Evolutionary conservation across 1,140 invertebrate species (phyloP).

Genomic region (Belonocnema kinseyi): DNA sequence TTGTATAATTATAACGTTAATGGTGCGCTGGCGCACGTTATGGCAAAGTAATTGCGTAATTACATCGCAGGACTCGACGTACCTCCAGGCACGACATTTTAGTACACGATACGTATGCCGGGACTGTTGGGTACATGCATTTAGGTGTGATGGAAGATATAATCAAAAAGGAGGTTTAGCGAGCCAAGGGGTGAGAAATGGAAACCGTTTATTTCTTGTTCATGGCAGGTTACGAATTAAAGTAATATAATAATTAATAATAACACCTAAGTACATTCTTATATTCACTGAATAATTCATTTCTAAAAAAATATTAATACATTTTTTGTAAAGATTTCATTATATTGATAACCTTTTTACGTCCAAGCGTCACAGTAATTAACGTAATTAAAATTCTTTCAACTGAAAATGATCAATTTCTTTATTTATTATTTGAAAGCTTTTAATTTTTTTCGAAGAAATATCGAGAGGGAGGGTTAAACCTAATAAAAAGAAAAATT

Average conservation of each 20-base stretch:
- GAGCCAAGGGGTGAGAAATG: constrained; percentile 11
- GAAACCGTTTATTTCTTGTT: constrained; percentile 17
- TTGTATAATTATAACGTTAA: constrained; percentile 43
- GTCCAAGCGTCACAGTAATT: too few relatives aligned
- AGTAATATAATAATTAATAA: constrained; percentile 11
- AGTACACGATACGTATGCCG: constrained; percentile 6
- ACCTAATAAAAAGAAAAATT: constrained; percentile 2
- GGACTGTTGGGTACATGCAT: neutral
- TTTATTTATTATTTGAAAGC: too few relatives aligned
- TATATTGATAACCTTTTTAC: neutral
- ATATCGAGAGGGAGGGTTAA: neutral
- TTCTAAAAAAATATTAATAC: neutral
- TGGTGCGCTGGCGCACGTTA: constrained; percentile 38
- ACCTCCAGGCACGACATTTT: constrained; percentile 35
- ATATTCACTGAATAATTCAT: neutral
- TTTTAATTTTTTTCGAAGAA: neutral
- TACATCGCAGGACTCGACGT: constrained; percentile 38
- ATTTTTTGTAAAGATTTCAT: neutral
- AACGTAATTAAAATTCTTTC: too few relatives aligned
- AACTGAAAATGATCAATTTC: too few relatives aligned
- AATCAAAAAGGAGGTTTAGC: constrained; percentile 28
- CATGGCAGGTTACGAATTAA: constrained; percentile 10
- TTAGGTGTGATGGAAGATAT: constrained; percentile 33
- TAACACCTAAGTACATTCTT: neutral
- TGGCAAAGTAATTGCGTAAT: constrained; percentile 52